Base-by-base conservation (phyloP, 2,113 vertebrate genomes). In the Potamarius usumacintae region DNA sequence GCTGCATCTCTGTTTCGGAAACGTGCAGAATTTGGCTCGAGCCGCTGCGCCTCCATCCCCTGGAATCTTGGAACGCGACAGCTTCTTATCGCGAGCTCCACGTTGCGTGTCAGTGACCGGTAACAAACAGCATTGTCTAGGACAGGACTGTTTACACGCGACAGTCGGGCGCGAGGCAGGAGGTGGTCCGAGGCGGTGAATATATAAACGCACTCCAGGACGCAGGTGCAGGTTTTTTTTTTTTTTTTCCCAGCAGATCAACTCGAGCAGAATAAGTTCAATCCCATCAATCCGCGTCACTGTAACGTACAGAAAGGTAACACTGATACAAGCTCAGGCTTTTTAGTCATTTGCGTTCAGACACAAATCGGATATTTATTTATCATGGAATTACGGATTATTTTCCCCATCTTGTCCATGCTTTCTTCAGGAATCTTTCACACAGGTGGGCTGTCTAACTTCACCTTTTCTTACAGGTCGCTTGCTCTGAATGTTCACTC, bases 61-160 rank as follows among this genome's bases (percentile, higher is more conserved):
- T 93, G 94, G 93, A 95, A 94, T 93, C 94, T 91, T 91, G 93
- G 89, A 92, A 95, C 94, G 95, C 96, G 94, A 95, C 95, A 83
- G 89, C 84, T 93, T 93, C 95, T 96, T 97, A 96, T 96, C 96
- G 95, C 92, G 89, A 89, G 86, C 93, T 92, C 95, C 96, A 95
- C 95, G 94, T 96, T 96, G 95, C 95, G 94, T 94, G 94, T 94
- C 93, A 95, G 96, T 95, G 94, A 95, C 94, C 95, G 94, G 96
- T 94, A 94, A 94, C 94, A 96, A 95, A 97, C 94, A 96, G 92
- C 95, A 96, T 92, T 96, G 96, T 96, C 94, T 96, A 90, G 94
- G 94, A 94, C 89, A 93, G 90, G 90, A 93, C 93, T 95, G 95
- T 95, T 95, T 94, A 96, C 95, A 92, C 94, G 89, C 94, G 92